Conservation (phyloP, 2,888 invertebrate genomes). For the Acleris sparsana region DNA sequence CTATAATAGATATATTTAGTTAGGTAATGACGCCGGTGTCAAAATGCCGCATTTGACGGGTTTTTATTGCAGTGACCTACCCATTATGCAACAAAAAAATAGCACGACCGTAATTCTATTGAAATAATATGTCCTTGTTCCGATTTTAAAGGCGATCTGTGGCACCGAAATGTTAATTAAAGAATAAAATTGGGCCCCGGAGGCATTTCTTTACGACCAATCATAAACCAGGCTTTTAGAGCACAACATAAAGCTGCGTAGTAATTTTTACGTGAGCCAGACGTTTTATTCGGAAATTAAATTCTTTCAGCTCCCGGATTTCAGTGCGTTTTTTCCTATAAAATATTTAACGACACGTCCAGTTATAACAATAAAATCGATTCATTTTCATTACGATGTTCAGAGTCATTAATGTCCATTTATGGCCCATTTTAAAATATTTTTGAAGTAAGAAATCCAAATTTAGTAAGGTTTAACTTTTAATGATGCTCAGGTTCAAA, state of each 20-base stretch:
- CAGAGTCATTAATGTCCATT: too few species aligned
- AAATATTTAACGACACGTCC: slow-evolving; percentile 20
- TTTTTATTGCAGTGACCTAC: too few species aligned
- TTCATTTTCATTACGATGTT: too few species aligned
- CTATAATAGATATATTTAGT: too few species aligned
- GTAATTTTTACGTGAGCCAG: slow-evolving; percentile 63
- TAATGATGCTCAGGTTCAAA: too few species aligned
- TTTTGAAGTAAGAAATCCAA: too few species aligned
- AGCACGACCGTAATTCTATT: background rate
- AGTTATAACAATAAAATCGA: slow-evolving; percentile 2
- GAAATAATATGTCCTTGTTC: slow-evolving; percentile 5
- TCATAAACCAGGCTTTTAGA: slow-evolving; percentile 75
- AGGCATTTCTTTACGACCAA: slow-evolving; percentile 71
- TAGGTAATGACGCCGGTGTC: too few species aligned
- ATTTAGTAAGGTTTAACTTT: too few species aligned
- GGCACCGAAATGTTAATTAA: slow-evolving; percentile 73
- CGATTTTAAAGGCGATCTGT: slow-evolving; percentile 45
- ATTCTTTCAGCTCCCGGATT: slow-evolving; percentile 58
- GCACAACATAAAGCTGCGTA: slow-evolving; percentile 66
- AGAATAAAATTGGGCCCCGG: slow-evolving; percentile 69
- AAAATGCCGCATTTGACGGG: too few species aligned
- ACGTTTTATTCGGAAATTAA: slow-evolving; percentile 64
- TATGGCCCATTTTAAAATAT: too few species aligned
- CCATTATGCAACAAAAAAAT: background rate
- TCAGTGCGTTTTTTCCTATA: slow-evolving; percentile 33